Conservation (phyloP, 2,113 vertebrate species). For the Colistium nudipinnis region DNA sequence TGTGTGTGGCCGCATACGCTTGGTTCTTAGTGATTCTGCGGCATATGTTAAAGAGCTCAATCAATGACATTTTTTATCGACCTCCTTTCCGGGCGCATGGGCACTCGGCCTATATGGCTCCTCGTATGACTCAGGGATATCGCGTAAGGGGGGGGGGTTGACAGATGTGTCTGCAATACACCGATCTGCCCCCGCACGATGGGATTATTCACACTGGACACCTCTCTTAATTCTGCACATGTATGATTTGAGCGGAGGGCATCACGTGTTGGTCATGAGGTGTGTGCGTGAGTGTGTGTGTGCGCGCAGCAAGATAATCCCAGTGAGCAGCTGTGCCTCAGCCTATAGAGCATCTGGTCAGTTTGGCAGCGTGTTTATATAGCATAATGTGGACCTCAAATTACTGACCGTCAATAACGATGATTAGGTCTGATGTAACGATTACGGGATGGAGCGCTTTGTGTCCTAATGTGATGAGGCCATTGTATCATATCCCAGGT, state of each 20-base stretch:
- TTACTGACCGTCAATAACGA: conserved; percentile 64
- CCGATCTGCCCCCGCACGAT: conserved; percentile 53
- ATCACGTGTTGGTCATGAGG: conserved; percentile 36
- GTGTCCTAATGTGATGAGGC: background rate
- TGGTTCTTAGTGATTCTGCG: conserved; percentile 36
- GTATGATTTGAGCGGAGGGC: conserved; percentile 44
- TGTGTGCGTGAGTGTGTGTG: conserved; percentile 6
- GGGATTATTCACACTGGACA: conserved; percentile 67
- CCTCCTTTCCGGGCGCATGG: background rate
- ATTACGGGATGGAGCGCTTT: conserved; percentile 24
- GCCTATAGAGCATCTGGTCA: conserved; percentile 72
- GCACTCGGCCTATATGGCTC: conserved; percentile 41
- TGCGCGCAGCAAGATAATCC: conserved; percentile 62
- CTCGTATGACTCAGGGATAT: conserved; percentile 70
- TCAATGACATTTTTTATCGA: conserved; percentile 56
- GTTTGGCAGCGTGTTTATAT: conserved; percentile 53
- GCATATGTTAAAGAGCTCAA: conserved; percentile 54
- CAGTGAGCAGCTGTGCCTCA: conserved; percentile 63
- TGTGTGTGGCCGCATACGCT: conserved; percentile 40
- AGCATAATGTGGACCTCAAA: conserved; percentile 60
- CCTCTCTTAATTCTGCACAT: conserved; percentile 54
- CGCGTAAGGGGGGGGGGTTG: conserved; percentile 46
- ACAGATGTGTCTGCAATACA: conserved; percentile 69
- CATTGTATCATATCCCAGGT: conserved; percentile 21
- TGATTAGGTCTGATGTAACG: conserved; percentile 53